Evolutionary conservation across 2,888 invertebrate genomes (phyloP), one percentile per base, ranked within the genome.

Genomic region (Nomada lathburiana): DNA sequence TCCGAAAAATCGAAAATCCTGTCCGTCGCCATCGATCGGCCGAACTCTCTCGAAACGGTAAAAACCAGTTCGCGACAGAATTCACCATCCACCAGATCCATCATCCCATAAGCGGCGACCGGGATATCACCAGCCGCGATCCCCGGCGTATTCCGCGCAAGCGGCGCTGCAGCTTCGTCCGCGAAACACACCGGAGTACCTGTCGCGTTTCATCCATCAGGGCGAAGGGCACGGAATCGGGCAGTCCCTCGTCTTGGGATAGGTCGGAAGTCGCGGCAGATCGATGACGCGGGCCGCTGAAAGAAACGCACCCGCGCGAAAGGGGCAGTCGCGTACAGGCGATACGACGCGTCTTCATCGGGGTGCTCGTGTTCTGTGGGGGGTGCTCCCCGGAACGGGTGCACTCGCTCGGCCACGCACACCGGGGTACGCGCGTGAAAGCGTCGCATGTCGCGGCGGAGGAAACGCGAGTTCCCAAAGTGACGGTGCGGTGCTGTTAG

Each of bases 181-280:
- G 4, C n/a, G 59, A 29, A 20, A 55, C 16, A 55, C 16, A 0
- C 2, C 4, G 16, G 11, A 18, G 44, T 20, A 13, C 11, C 18
- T 16, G 23, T 10, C 18, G 18, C 23, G 68, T 53, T 69, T 29
- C 69, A 74, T 67, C 77, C 63, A 47, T 53, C 23, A 50, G 50
- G 16, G 47, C 23, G 20, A 55, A 53, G 16, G 13, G 16, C n/a
- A 18, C n/a, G 55, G 53, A n/a, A 42, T 23, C 50, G 62, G 20
- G 55, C 62, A 53, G 62, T 80, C 62, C 29, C 44, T n/a, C 60
- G 26, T 60, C 67, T 83, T 83, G 83, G 71, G 83, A 64, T 78
- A 83, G 83, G 83, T 83, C 83, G 79, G 85, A 84, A 85, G 85
- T 81, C 76, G 84, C 20, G 65, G 72, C 75, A 78, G 81, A 78